Evolutionary conservation across 64 coral and sea anemone genomes (phyloP), one percentile per base, ranked within the genome.

Genomic region (Anthopleura sola): DNA sequence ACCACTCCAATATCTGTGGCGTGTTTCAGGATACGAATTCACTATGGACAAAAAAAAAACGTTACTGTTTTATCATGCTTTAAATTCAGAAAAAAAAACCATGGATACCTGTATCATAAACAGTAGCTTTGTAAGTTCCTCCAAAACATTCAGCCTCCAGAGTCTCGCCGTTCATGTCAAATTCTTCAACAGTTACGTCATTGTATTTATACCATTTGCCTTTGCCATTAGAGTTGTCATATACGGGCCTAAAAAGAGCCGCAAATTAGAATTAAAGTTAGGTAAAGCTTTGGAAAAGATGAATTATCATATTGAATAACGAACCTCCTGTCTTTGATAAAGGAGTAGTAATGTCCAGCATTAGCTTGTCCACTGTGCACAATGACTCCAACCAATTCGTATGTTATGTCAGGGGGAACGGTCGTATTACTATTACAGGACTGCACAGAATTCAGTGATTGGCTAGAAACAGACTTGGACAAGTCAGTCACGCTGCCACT

Each of bases 111-210:
- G 94, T 92, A 49, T 96, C 94, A 71, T 96, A 96, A 2, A 96
- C 94, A 76, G 83, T 96, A 5, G 94, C 94, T 64, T 96, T 96
- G 57, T 96, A 96, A 12, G 94, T 96, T 40, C 94, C 94, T 39
- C 94, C 94, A 92, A 96, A 96, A 90, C 94, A 96, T 26, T 96
- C 90, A 28, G 94, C 94, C 46, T 96, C 94, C 34, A 96, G 78
- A 7, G 82, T 84, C 53, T 89, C 94, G 31, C 92, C 90, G 47
- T 91, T 92, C 94, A 96, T 96, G 24, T 89, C 78, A 50, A 92
- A 96, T 19, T 91, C 86, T 80, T 96, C 94, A 2, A 96, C 94
- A 23, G 86, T 38, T 32, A 36, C 84, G 32, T 96, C 94, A 75
- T 96, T 96, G 39, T 88, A 96, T 86, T 96, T 96, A 75, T 78